Evolutionary conservation across 2,888 invertebrate genomes (phyloP).

Genomic region (Mylabris sibirica): DNA sequence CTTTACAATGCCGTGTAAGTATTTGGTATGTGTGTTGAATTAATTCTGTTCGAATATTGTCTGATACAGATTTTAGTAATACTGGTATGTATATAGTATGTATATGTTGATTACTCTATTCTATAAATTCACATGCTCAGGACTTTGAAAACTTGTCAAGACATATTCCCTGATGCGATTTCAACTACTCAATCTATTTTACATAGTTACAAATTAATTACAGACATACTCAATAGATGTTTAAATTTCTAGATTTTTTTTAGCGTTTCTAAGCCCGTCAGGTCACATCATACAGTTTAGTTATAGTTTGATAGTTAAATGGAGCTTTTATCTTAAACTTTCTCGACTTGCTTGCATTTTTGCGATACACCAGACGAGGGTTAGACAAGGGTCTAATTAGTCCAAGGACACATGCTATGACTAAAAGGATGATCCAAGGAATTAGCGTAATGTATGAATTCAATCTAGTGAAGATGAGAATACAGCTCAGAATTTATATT

Average conservation of each 20-base stretch:
- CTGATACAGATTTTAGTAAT: neutral
- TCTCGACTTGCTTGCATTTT: neutral
- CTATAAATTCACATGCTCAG: neutral
- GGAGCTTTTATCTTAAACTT: neutral
- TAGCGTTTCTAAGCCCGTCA: no score
- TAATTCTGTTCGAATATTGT: conserved; percentile 4
- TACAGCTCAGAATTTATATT: no score
- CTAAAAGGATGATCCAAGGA: neutral
- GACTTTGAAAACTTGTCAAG: neutral
- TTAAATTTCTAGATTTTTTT: no score
- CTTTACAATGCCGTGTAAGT: neutral
- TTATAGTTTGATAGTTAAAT: neutral
- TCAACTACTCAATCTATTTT: neutral
- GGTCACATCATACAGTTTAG: no score
- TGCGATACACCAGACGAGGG: neutral
- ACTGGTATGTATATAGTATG: neutral
- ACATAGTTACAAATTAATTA: neutral
- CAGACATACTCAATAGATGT: neutral
- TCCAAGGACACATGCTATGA: neutral
- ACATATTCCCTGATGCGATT: neutral
- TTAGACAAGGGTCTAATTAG: neutral
- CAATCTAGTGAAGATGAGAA: no score
- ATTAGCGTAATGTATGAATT: no score
- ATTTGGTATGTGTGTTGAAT: neutral
- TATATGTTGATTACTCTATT: conserved; percentile 4